These are phyloP conservation scores for Aspidoscelis tigris DNA, from an alignment of 2,113 vertebrate species.

Conservation along the genomic window DNA sequence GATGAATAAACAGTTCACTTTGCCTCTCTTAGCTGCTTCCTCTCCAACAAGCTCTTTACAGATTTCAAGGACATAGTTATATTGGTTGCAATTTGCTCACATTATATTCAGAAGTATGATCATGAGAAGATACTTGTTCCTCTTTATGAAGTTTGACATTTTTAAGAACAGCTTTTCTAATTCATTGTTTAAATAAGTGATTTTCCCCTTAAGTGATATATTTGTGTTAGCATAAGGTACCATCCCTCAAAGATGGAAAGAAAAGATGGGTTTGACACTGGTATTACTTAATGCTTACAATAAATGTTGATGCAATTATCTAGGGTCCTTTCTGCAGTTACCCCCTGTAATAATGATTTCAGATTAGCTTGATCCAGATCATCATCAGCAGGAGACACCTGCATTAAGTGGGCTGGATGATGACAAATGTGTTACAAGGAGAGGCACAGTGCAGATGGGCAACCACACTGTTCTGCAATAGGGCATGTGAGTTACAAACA, in stretches of 20 bases:
- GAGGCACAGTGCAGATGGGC: too few relatives aligned
- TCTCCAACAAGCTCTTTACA: neutral
- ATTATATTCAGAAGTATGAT: neutral
- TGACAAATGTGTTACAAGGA: too few relatives aligned
- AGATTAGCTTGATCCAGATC: too few relatives aligned
- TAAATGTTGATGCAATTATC: neutral
- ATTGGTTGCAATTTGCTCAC: neutral
- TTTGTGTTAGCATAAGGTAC: neutral
- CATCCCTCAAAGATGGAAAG: neutral
- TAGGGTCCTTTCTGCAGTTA: too few relatives aligned
- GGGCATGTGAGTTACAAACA: too few relatives aligned
- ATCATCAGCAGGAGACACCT: too few relatives aligned
- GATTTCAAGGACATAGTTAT: constrained; percentile 6
- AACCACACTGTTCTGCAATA: too few relatives aligned
- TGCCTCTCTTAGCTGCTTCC: neutral
- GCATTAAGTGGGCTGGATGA: too few relatives aligned
- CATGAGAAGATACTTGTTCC: neutral
- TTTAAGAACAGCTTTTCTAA: neutral
- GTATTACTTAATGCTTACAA: neutral
- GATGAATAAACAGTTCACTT: neutral
- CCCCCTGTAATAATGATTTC: too few relatives aligned
- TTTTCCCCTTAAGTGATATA: neutral
- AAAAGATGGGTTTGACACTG: too few relatives aligned
- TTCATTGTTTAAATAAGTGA: neutral
- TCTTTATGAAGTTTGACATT: constrained; percentile 1